phyloP scores from a whole-genome alignment of 2,797 vertebrate species.

The Zonotrichia albicollis region DNA sequence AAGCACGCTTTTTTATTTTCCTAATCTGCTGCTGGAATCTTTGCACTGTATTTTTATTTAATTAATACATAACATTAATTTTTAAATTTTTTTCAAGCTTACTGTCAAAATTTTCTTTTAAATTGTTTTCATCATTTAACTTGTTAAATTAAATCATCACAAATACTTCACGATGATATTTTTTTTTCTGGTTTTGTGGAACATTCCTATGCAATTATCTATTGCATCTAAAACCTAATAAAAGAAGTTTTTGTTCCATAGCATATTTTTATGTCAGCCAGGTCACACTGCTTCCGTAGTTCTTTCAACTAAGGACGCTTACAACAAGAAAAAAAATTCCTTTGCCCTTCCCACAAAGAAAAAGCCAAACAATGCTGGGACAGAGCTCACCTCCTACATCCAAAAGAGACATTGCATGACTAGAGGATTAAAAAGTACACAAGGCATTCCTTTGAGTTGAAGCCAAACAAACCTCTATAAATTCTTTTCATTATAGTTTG shows the following conservation, averaged over 20 bases:
- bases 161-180: neutral
- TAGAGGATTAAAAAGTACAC: neutral
- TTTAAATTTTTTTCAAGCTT: neutral
- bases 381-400: neutral
- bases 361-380: neutral
- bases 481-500: neutral
- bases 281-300: neutral
- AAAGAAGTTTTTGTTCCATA: neutral
- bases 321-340: neutral
- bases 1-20: neutral
- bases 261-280: neutral
- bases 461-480: neutral
- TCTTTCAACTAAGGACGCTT: neutral
- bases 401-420: neutral
- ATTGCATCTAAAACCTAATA: neutral
- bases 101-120: neutral
- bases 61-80: neutral
- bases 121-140: neutral
- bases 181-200: constrained; percentile 26
- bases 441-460: neutral
- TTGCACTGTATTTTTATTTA: neutral
- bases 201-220: neutral
- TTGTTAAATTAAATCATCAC: neutral
- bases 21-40: neutral
- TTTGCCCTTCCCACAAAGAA: neutral